Evolutionary conservation across 2,797 vertebrate species (phyloP).

Genomic region (Ctenopoma kingsleyae): DNA sequence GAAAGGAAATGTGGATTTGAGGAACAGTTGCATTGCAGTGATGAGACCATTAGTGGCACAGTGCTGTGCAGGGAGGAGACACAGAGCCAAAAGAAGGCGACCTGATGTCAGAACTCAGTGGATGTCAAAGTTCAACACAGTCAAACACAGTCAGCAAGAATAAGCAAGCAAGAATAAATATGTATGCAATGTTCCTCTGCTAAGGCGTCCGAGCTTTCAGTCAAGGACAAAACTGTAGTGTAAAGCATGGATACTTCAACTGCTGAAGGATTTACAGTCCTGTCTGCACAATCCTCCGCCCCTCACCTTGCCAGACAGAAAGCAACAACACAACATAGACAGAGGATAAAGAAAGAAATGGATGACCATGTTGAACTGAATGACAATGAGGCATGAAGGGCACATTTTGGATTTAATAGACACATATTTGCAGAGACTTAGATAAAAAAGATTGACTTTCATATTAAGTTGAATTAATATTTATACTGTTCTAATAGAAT

Average conservation of each 20-base stretch:
- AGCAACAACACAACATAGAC: slow-evolving; percentile 30
- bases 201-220: slow-evolving; percentile 8
- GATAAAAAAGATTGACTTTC: background rate
- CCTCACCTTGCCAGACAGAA: slow-evolving; percentile 33
- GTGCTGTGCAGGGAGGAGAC: slow-evolving; percentile 18
- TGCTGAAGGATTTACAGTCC: slow-evolving; percentile 55
- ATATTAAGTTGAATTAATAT: background rate
- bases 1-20: slow-evolving; percentile 22
- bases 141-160: no score
- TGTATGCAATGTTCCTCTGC: background rate
- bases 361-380: slow-evolving; percentile 39
- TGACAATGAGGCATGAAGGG: slow-evolving; percentile 51
- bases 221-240: slow-evolving; percentile 31
- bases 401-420: slow-evolving; percentile 6
- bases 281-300: slow-evolving; percentile 46
- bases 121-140: slow-evolving; percentile 58
- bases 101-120: slow-evolving; percentile 35
- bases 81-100: slow-evolving; percentile 38
- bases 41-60: slow-evolving; percentile 59
- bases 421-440: slow-evolving; percentile 9
- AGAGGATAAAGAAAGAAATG: slow-evolving; percentile 36
- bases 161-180: background rate
- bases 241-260: slow-evolving; percentile 45
- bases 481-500: background rate
- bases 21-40: slow-evolving; percentile 27